Percentiles rank a stretch among this genome's conserved stretches.
These are phyloP conservation scores for Ditylenchus weischeri DNA, from an alignment of 2,888 invertebrate species.

Conservation along the genomic window DNA sequence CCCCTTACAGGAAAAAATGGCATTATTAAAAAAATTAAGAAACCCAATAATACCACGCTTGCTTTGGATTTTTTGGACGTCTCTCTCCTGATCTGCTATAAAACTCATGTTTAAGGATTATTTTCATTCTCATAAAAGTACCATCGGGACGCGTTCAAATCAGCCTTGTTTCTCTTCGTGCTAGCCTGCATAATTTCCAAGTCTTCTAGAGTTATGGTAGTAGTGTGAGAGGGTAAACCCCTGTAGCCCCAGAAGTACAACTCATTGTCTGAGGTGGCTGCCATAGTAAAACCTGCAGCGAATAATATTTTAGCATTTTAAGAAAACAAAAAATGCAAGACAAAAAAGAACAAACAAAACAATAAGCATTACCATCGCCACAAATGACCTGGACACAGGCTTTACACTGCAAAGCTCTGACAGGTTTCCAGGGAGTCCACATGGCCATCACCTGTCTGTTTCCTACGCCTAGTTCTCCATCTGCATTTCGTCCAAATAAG, in stretches of 20 bases:
- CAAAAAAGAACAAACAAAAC: too few relatives aligned
- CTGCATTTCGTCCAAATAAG: constrained; percentile 69
- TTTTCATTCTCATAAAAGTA: not conserved
- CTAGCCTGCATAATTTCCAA: constrained; percentile 8
- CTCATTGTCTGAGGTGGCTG: constrained; percentile 69
- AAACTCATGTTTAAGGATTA: not conserved
- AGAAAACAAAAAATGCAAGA: too few relatives aligned
- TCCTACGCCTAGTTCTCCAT: constrained; percentile 68
- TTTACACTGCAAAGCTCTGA: constrained; percentile 60
- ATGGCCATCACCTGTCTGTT: constrained; percentile 58
- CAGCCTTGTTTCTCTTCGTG: not conserved
- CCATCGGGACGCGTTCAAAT: not conserved
- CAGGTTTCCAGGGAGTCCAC: constrained; percentile 60
- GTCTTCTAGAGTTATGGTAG: constrained; percentile 9
- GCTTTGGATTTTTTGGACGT: not conserved
- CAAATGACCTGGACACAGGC: constrained; percentile 31
- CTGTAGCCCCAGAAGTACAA: constrained; percentile 70
- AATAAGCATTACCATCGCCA: too few relatives aligned
- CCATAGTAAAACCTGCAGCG: constrained; percentile 70
- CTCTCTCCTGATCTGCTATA: not conserved
- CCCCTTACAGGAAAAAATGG: too few relatives aligned
- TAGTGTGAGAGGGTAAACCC: not conserved
- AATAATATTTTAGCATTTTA: constrained; percentile 63
- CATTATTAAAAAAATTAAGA: too few relatives aligned
- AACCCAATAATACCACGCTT: not conserved